Conservation (phyloP, 1,140 invertebrate species). For the Drosophila dunni region DNA sequence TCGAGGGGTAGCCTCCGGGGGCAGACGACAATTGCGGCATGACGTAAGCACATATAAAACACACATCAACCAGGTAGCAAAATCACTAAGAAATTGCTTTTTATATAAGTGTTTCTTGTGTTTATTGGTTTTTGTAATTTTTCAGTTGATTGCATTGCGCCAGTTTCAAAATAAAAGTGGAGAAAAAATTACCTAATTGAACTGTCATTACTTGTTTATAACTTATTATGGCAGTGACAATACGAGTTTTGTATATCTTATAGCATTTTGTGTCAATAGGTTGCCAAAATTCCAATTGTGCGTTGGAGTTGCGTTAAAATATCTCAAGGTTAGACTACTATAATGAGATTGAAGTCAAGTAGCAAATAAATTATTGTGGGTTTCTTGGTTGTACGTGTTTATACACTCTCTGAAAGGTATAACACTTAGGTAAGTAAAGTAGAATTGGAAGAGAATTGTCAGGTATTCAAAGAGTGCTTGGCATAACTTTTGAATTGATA, state of each 20-base stretch:
- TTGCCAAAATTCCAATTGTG: slow-evolving; percentile 31
- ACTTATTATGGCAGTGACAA: slow-evolving; percentile 6
- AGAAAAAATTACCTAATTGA: slow-evolving; percentile 38
- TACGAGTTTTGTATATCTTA: slow-evolving; percentile 13
- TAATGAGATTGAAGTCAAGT: slow-evolving; percentile 21
- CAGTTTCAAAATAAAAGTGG: slow-evolving; percentile 12
- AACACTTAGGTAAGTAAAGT: too few relatives aligned
- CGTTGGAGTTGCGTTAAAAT: slow-evolving; percentile 21
- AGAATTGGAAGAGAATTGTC: too few relatives aligned
- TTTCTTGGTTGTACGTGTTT: neutral
- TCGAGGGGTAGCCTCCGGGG: neutral
- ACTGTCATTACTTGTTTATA: slow-evolving; percentile 44
- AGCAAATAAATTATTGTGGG: neutral
- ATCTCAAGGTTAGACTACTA: slow-evolving; percentile 47
- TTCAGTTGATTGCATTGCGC: slow-evolving; percentile 47
- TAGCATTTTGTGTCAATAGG: slow-evolving; percentile 35
- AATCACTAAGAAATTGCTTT: slow-evolving; percentile 43
- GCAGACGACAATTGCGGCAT: slow-evolving; percentile 46
- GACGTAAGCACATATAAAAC: slow-evolving; percentile 62
- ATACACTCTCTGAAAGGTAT: neutral
- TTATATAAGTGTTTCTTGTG: slow-evolving; percentile 48
- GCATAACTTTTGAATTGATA: too few relatives aligned
- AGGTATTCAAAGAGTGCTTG: too few relatives aligned
- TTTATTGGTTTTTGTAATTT: slow-evolving; percentile 33
- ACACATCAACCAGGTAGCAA: slow-evolving; percentile 37